Conservation (phyloP, 2,113 vertebrate species). For the Cyrtonyx montezumae region DNA sequence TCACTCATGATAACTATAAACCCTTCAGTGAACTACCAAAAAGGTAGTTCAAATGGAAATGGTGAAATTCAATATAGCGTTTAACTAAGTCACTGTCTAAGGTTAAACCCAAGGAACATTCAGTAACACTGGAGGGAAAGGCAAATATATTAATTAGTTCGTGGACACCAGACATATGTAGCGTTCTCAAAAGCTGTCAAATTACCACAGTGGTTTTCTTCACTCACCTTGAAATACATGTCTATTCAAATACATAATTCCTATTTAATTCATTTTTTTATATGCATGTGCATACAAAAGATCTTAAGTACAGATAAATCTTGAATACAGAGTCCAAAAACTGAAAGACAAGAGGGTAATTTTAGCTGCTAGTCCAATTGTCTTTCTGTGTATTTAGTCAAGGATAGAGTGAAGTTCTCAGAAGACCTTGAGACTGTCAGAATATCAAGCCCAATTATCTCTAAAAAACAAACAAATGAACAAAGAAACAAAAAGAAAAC, state of each 20-base stretch:
- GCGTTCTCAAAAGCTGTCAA: constrained; percentile 17
- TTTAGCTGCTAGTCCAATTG: not conserved
- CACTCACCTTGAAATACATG: too few relatives aligned
- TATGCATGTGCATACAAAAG: not conserved
- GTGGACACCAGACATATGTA: not conserved
- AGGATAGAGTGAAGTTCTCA: not conserved
- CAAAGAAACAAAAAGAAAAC: too few relatives aligned
- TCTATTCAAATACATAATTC: not conserved
- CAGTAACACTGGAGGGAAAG: constrained; percentile 18
- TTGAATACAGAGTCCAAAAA: not conserved
- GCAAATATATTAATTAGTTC: constrained; percentile 48
- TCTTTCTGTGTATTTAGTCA: not conserved
- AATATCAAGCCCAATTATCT: not conserved
- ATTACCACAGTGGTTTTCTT: not conserved
- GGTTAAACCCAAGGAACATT: constrained; percentile 61
- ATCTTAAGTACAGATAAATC: not conserved
- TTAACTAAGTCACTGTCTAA: constrained; percentile 62
- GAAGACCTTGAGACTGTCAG: not conserved
- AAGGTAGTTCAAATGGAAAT: constrained; percentile 63
- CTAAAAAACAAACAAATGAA: too few relatives aligned
- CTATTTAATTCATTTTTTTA: not conserved
- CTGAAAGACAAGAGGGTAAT: not conserved
- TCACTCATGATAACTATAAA: constrained; percentile 68
- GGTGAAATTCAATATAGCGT: constrained; percentile 70
- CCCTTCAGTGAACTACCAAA: constrained; percentile 67